These are phyloP conservation scores for Parus major DNA, from an alignment of 2,113 vertebrate species.

Conservation along the genomic window DNA sequence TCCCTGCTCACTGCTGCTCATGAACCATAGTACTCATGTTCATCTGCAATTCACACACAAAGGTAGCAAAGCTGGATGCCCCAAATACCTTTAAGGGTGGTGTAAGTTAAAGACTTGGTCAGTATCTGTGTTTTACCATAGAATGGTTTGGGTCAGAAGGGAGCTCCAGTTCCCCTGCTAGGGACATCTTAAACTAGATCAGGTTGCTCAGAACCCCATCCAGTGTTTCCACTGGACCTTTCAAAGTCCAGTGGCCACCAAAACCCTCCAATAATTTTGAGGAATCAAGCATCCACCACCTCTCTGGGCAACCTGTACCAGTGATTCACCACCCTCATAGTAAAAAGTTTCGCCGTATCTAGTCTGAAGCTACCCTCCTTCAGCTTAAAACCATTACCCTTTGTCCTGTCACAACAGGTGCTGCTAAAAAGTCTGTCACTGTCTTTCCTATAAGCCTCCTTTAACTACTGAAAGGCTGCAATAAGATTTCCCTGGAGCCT, in stretches of 20 bases:
- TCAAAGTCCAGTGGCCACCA: background rate
- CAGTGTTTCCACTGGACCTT: background rate
- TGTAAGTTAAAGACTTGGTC: background rate
- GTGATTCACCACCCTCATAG: rapidly evolving
- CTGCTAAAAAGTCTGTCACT: background rate
- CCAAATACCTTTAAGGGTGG: background rate
- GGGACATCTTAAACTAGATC: background rate
- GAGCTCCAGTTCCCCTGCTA: background rate
- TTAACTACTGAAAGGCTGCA: background rate
- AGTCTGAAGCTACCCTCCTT: background rate
- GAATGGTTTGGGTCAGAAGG: background rate
- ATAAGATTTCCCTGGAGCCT: background rate
- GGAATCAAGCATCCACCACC: background rate
- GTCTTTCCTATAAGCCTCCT: background rate
- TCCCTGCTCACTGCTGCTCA: background rate
- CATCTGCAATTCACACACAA: background rate
- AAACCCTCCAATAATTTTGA: background rate
- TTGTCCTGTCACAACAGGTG: background rate
- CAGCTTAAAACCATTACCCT: background rate
- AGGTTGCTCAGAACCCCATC: background rate
- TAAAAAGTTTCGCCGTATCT: background rate
- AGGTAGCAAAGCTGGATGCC: background rate
- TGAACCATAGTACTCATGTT: background rate
- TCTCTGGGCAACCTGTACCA: background rate
- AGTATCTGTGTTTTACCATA: background rate